Evolutionary conservation across 2,797 vertebrate genomes (phyloP).

Genomic region (Lophotriccus pileatus): DNA sequence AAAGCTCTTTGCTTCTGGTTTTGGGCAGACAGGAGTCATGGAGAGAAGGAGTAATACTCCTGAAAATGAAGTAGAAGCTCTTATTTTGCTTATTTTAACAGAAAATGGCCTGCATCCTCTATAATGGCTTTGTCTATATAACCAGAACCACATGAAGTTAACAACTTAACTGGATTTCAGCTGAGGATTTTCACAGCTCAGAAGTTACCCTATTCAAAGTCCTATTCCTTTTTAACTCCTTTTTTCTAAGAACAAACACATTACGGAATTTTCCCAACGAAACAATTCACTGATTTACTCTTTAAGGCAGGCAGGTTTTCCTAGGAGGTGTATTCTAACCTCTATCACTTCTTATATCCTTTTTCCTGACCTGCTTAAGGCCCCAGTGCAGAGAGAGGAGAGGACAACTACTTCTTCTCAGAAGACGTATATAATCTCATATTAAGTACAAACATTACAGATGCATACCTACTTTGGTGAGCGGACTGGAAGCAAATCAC

Average conservation of each 20-base stretch:
- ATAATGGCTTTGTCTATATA: neutral
- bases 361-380: neutral
- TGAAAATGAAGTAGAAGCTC: constrained; percentile 9
- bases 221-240: neutral
- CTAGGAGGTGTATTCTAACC: neutral
- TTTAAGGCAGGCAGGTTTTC: neutral
- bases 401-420: neutral
- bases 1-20: constrained; percentile 2
- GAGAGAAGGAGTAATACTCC: neutral
- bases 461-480: neutral
- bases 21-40: neutral
- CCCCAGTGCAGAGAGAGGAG: neutral
- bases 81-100: neutral
- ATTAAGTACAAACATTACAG: neutral
- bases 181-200: neutral
- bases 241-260: neutral
- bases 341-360: neutral
- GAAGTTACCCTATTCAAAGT: neutral
- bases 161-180: neutral
- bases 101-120: neutral
- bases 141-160: neutral
- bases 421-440: neutral
- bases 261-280: neutral
- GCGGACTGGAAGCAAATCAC: neutral
- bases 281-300: neutral